Evolutionary conservation across 1,140 invertebrate genomes (phyloP).

Genomic region (Carposina sasakii): DNA sequence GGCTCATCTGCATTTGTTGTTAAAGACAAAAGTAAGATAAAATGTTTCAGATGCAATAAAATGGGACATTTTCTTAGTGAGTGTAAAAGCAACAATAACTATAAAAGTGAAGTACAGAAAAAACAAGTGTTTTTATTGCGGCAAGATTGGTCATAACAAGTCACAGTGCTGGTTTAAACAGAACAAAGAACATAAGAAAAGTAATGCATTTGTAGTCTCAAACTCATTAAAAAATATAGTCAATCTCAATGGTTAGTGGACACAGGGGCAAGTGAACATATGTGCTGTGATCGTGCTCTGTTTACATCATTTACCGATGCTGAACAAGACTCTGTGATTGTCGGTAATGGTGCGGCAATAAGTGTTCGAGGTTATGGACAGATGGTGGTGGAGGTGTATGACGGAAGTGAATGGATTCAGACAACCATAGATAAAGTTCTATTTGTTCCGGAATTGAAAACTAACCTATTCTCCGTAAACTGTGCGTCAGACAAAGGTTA

Average conservation of each 20-base stretch:
- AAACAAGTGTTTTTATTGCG: slow-evolving; percentile 8
- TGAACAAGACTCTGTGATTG: not conserved
- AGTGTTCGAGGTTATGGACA: not conserved
- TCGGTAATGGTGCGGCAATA: not conserved
- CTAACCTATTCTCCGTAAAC: slow-evolving; percentile 17
- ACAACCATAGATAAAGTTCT: slow-evolving; percentile 16
- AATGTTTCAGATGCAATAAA: slow-evolving; percentile 22
- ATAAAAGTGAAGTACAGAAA: not conserved
- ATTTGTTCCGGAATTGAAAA: slow-evolving; percentile 17
- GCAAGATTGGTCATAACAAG: slow-evolving; percentile 7
- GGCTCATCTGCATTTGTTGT: not conserved
- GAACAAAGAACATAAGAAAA: not conserved
- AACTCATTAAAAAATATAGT: not conserved
- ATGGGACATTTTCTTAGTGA: slow-evolving; percentile 12
- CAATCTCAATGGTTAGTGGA: too few species aligned
- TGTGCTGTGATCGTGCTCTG: slow-evolving; percentile 4
- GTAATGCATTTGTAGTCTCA: slow-evolving; percentile 3
- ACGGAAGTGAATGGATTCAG: slow-evolving; percentile 9
- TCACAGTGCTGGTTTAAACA: not conserved
- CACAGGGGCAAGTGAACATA: slow-evolving; percentile 23
- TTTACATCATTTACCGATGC: not conserved
- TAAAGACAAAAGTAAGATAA: not conserved
- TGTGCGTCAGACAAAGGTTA: slow-evolving; percentile 12
- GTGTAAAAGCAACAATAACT: slow-evolving; percentile 13
- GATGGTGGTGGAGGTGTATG: not conserved